Base-by-base conservation (phyloP, 2,888 invertebrate genomes). In the Limnephilus marmoratus region DNA sequence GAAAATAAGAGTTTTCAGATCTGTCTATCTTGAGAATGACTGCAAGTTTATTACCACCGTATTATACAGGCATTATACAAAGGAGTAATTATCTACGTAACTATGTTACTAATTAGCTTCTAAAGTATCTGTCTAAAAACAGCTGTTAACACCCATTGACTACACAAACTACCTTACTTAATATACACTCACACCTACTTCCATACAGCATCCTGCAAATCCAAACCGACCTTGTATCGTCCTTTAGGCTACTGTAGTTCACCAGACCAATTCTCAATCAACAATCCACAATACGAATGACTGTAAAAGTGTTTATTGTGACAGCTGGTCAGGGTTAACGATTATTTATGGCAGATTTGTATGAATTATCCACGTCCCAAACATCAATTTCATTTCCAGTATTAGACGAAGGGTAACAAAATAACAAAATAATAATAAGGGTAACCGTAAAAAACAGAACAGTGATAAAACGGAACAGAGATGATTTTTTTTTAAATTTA, bases 321-420 rank as follows among this genome's bases (percentile, higher is more conserved):
- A 31, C 31, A 83, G 83, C 83, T 34, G 31, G 31, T 83, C 83
- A 83, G 37, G 18, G 83, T 37, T 82, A 82, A 82, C 82, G 82
- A 31, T 83, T 31, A 83, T 83, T 83, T 83, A 83, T 37, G 83
- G 37, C 83, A 83, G 18, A 31, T 83, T 83, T 83, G 24, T 34
- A 37, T 18, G 37, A 83, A 83, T 83, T 15, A 83, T 24, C 4
- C 13, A 49, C 13, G 49, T 49, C 15, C 15, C 4, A 68, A 68
- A 68, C 53, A 68, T 18, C 53, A 68, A 68, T 68, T 68, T 68
- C 18, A 68, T 68, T 68, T 68, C 24, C 24, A 68, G 13, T 68
- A 7, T 68, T 13, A 24, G 53, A 68, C 18, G 53, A 68, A 24
- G 7, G 53, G 49, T 13, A 49, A 49, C 49, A 13, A n/a, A n/a